Percentiles rank a stretch among this genome's conserved stretches.
phyloP scores from a whole-genome alignment of 2,888 invertebrate genomes.

The Charanyca ferruginea region DNA sequence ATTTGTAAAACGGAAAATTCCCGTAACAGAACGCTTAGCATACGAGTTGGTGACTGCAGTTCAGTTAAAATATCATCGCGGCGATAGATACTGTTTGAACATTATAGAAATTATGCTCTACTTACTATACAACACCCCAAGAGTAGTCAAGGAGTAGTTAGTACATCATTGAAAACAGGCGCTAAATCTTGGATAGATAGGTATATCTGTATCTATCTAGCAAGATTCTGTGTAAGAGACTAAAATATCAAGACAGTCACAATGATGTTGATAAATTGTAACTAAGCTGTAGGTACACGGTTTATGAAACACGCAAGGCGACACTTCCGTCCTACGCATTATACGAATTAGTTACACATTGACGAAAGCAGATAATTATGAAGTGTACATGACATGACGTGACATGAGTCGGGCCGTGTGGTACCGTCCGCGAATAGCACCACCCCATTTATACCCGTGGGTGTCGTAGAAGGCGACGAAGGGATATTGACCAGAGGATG shows the following conservation, averaged over 20 bases:
- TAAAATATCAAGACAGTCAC: conserved; percentile 48
- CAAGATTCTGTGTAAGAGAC: conserved; percentile 27
- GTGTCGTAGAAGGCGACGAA: too few relatives aligned
- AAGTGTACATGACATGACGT: conserved; percentile 21
- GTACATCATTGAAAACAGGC: background rate
- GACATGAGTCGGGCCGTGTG: too few relatives aligned
- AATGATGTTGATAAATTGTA: conserved; percentile 60
- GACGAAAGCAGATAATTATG: conserved; percentile 27
- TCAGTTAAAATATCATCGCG: too few relatives aligned
- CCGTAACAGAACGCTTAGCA: background rate
- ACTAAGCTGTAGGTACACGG: conserved; percentile 56
- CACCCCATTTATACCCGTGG: too few relatives aligned
- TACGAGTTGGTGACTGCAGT: too few relatives aligned
- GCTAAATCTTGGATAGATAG: background rate
- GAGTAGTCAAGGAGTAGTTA: background rate
- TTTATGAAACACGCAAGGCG: conserved; percentile 72
- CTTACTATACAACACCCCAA: background rate
- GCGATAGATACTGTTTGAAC: background rate
- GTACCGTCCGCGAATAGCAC: too few relatives aligned
- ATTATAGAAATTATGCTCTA: too few relatives aligned
- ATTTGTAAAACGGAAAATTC: background rate
- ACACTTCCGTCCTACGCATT: conserved; percentile 69
- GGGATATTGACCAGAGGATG: too few relatives aligned
- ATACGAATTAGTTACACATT: conserved; percentile 50
- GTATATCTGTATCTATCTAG: background rate